Conservation (phyloP, 2,113 vertebrate genomes). For the Prinia subflava region DNA sequence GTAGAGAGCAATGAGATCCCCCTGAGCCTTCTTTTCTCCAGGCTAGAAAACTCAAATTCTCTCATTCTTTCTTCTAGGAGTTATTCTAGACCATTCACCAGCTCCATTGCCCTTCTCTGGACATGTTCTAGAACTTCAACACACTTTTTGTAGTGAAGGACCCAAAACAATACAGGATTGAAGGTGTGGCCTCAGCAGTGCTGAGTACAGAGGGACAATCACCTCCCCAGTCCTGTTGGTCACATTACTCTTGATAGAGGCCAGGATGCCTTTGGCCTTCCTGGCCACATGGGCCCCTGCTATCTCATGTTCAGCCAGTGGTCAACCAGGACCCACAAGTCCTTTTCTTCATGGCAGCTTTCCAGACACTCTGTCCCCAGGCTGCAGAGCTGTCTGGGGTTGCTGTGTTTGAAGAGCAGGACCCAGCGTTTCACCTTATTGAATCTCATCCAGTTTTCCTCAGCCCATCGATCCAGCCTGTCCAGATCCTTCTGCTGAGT, state of each 20-base stretch:
- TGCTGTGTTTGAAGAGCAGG: background rate
- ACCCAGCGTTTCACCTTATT: background rate
- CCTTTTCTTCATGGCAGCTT: background rate
- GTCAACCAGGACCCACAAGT: rapidly evolving
- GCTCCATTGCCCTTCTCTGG: background rate
- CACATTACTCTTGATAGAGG: background rate
- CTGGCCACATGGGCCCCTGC: too few species aligned
- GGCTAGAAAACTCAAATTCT: background rate
- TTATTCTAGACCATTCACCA: background rate
- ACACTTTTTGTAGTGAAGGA: background rate
- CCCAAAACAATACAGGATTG: background rate
- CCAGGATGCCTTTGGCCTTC: background rate
- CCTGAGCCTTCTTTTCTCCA: background rate
- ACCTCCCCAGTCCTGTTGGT: background rate
- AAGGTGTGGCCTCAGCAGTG: background rate
- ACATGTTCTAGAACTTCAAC: background rate
- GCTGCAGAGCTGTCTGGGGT: background rate
- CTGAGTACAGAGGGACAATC: too few species aligned
- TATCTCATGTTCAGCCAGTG: background rate
- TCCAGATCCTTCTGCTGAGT: background rate
- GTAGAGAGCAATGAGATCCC: background rate
- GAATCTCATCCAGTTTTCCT: background rate
- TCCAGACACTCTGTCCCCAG: background rate
- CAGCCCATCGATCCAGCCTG: background rate
- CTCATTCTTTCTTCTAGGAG: background rate